A percentile compares a stretch with the other conserved stretches of the same genome.
phyloP scores from a whole-genome alignment of 2,797 vertebrate genomes.

The Nyctibius grandis region DNA sequence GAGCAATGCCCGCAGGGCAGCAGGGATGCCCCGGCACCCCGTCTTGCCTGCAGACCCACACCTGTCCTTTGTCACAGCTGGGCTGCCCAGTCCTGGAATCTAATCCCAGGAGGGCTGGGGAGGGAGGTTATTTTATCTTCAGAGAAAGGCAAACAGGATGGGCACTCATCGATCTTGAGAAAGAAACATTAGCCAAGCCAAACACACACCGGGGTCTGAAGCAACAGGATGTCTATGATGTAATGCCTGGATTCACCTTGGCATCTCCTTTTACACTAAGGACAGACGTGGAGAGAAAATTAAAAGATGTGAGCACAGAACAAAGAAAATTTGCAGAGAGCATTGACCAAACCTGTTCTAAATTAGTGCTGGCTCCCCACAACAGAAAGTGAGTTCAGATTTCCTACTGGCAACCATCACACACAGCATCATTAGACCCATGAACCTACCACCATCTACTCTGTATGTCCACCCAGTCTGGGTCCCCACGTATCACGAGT shows the following conservation, averaged over 20 bases:
- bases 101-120: background rate
- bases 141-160: conserved; percentile 56
- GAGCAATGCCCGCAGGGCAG: background rate
- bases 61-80: conserved; percentile 73
- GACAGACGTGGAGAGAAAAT: background rate
- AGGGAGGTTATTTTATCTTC: conserved; percentile 50
- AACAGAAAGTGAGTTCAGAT: background rate
- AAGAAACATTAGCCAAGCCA: conserved; percentile 55
- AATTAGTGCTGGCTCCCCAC: background rate
- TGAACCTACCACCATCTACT: background rate
- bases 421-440: background rate
- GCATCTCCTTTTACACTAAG: conserved; percentile 15
- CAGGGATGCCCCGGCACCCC: accelerated
- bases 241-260: conserved; percentile 40
- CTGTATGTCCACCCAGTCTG: no score
- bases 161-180: conserved; percentile 12
- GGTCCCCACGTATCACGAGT: accelerated
- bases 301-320: background rate
- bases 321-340: background rate
- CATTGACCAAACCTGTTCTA: background rate
- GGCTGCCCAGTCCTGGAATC: conserved; percentile 39
- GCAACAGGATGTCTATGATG: conserved; percentile 67
- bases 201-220: conserved; percentile 77
- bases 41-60: conserved; percentile 34
- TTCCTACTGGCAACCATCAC: background rate